phyloP scores from a whole-genome alignment of 2,113 vertebrate species.

The Agelaius tricolor region DNA sequence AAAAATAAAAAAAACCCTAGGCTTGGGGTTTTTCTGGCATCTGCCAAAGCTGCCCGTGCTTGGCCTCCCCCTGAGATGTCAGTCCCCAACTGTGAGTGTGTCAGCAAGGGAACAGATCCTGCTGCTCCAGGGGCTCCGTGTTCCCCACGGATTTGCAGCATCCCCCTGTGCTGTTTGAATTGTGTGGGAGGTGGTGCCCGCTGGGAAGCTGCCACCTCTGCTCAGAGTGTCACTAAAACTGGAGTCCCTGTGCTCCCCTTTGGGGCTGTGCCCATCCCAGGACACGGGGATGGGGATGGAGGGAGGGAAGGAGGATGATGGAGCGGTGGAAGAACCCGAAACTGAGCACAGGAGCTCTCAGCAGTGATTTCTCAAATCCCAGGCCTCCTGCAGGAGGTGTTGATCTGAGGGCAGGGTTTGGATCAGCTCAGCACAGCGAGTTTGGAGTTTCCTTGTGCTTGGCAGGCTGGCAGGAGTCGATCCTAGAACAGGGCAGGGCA shows the following conservation, averaged over 20 bases:
- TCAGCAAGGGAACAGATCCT: not conserved
- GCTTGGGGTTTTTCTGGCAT: not conserved
- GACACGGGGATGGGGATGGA: fast-evolving
- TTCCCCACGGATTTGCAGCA: not conserved
- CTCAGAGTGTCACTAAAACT: not conserved
- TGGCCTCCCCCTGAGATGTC: not conserved
- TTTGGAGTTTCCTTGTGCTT: not conserved
- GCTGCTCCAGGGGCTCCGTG: not conserved
- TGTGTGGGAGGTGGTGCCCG: not conserved
- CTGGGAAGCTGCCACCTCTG: not conserved
- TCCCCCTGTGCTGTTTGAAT: not conserved
- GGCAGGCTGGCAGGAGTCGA: not conserved
- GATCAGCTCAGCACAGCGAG: not conserved
- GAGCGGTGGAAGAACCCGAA: fast-evolving
- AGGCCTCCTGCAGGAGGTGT: not conserved
- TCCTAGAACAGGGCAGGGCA: not conserved
- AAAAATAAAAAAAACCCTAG: too few species aligned
- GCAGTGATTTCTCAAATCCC: not conserved
- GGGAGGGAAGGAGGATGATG: not conserved
- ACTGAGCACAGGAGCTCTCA: not conserved
- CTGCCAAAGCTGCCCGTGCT: not conserved
- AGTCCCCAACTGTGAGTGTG: not conserved
- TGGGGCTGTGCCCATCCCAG: not conserved
- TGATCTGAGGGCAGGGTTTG: not conserved
- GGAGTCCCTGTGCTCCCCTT: fast-evolving